Percentiles rank a stretch among this genome's conserved stretches.
phyloP scores from a whole-genome alignment of 2,797 vertebrate genomes.

The Smutsia temminckii region DNA sequence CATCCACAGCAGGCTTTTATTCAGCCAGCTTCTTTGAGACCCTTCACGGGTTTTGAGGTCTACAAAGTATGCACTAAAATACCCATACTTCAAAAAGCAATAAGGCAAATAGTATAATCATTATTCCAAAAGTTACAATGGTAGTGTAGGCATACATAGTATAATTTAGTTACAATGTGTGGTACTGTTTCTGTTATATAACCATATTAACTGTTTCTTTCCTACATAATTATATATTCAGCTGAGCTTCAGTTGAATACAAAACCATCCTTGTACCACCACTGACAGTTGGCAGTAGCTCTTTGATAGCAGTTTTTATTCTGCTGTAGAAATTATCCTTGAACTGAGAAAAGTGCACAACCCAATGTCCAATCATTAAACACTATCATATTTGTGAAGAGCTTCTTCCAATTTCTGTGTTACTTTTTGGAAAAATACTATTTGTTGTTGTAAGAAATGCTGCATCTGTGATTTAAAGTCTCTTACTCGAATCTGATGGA shows the following conservation, averaged over 20 bases:
- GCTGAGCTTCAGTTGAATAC: constrained; percentile 75
- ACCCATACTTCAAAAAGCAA: constrained; percentile 86
- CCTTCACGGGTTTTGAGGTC: constrained; percentile 84
- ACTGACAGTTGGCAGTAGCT: constrained; percentile 78
- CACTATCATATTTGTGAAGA: constrained; percentile 94
- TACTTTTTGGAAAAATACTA: constrained; percentile 97
- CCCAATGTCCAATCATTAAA: constrained; percentile 85
- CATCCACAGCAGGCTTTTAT: constrained; percentile 83
- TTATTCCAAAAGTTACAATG: constrained; percentile 87
- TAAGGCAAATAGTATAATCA: constrained; percentile 89
- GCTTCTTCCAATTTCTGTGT: constrained; percentile 97
- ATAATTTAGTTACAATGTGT: constrained; percentile 87
- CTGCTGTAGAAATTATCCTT: constrained; percentile 56
- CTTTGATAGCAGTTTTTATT: constrained; percentile 73
- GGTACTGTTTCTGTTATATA: constrained; percentile 86
- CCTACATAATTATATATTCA: constrained; percentile 81
- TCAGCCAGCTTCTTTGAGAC: constrained; percentile 83
- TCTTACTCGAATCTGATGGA: constrained; percentile 95
- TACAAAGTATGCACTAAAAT: constrained; percentile 85
- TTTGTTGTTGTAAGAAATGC: constrained; percentile 96
- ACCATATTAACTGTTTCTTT: constrained; percentile 83
- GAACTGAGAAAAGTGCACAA: constrained; percentile 60
- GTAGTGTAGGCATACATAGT: constrained; percentile 89
- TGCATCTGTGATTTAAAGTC: constrained; percentile 99
- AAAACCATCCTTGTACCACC: constrained; percentile 82